phyloP scores from a whole-genome alignment of 2,797 vertebrate genomes.

The Percopsis omiscomaycus region DNA sequence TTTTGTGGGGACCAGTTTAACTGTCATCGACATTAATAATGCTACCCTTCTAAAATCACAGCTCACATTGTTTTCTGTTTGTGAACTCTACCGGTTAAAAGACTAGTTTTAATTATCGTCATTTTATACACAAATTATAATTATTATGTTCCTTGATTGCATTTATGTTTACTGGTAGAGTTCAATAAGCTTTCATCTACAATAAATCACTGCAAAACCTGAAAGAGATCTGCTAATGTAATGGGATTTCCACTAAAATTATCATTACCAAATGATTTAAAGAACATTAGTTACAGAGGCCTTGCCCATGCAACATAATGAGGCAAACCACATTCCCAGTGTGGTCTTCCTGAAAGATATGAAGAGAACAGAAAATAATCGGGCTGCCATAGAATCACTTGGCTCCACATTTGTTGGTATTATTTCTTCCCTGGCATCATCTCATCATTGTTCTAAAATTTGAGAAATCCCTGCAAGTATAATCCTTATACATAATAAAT shows the following conservation, averaged over 20 bases:
- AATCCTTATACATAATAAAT: slow-evolving; percentile 11
- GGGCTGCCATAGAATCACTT: slow-evolving; percentile 35
- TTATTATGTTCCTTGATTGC: no score
- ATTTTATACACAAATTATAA: no score
- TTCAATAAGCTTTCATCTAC: no score
- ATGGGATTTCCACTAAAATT: slow-evolving; percentile 37
- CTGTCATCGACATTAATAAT: slow-evolving; percentile 62
- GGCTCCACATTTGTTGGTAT: slow-evolving; percentile 30
- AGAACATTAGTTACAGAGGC: slow-evolving; percentile 38
- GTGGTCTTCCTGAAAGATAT: slow-evolving; percentile 29
- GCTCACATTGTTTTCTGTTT: no score
- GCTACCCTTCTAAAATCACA: slow-evolving; percentile 13
- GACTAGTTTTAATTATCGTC: no score
- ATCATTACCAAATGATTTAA: slow-evolving; percentile 39
- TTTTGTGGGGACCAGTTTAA: slow-evolving; percentile 49
- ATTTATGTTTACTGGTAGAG: no score
- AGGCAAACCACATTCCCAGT: slow-evolving; percentile 45
- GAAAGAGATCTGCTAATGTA: slow-evolving; percentile 22
- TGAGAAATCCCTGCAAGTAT: slow-evolving; percentile 24
- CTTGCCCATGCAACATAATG: slow-evolving; percentile 36
- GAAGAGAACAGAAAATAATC: slow-evolving; percentile 11
- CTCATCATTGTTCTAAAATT: slow-evolving; percentile 27
- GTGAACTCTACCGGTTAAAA: no score
- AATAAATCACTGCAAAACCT: no score
- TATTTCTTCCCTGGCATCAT: slow-evolving; percentile 20